These are phyloP conservation scores for Gavia stellata DNA, from an alignment of 2,113 vertebrate species.

Conservation along the genomic window DNA sequence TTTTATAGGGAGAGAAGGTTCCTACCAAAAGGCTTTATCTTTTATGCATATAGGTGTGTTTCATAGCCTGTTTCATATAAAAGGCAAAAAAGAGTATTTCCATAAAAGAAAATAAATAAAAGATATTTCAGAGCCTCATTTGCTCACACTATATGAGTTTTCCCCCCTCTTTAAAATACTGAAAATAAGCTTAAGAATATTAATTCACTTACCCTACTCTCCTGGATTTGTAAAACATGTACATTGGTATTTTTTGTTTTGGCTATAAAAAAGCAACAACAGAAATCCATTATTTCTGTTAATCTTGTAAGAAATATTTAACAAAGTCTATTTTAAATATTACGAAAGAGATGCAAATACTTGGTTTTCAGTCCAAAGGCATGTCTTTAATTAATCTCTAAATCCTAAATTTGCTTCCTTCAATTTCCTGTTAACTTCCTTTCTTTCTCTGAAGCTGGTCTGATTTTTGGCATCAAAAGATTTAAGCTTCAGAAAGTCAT, in stretches of 20 bases:
- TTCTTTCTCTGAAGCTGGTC: not conserved
- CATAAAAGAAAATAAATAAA: not conserved
- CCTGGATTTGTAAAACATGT: not conserved
- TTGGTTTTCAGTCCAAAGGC: not conserved
- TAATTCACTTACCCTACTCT: not conserved
- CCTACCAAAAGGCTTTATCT: not conserved
- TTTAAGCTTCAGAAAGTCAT: not conserved
- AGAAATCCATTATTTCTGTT: not conserved
- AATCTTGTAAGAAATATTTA: not conserved
- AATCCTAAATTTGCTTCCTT: not conserved
- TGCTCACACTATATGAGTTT: not conserved
- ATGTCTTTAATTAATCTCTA: not conserved
- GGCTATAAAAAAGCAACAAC: not conserved
- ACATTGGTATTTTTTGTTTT: not conserved
- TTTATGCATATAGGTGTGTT: not conserved
- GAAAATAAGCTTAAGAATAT: not conserved
- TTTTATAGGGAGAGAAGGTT: not conserved
- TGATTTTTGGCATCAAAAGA: not conserved
- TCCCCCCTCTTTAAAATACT: not conserved
- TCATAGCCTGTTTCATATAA: not conserved
- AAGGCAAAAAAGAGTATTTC: not conserved
- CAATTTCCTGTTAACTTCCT: not conserved
- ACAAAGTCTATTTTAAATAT: not conserved
- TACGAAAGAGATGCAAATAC: not conserved
- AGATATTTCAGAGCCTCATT: not conserved